Conservation (phyloP, 2,888 invertebrate species). For the Gnatocerus cornutus region DNA sequence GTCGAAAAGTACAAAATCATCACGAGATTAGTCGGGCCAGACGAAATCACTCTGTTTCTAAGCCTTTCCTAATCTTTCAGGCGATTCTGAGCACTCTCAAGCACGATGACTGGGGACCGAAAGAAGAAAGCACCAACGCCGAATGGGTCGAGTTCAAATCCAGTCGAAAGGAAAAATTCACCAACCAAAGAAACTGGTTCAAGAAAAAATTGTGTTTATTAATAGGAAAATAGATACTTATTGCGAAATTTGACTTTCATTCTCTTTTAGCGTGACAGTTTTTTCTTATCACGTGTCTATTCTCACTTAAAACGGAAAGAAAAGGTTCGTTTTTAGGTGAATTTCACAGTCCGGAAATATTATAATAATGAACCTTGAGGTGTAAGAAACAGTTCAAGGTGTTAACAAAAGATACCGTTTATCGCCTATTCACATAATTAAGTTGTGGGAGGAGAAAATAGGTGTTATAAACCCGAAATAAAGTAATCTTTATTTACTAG, state of each 20-base stretch:
- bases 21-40: too few relatives aligned
- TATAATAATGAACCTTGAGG: not conserved
- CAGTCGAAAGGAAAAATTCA: slow-evolving; percentile 59
- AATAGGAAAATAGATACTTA: slow-evolving; percentile 38
- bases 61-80: slow-evolving; percentile 58
- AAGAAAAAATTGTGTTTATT: slow-evolving; percentile 50
- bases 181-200: slow-evolving; percentile 53
- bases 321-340: not conserved
- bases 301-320: not conserved
- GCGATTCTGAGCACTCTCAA: slow-evolving; percentile 63
- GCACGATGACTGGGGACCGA: slow-evolving; percentile 70
- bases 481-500: not conserved
- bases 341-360: not conserved
- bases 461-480: not conserved
- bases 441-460: not conserved
- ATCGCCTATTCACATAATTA: not conserved
- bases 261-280: not conserved
- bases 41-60: too few relatives aligned
- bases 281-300: too few relatives aligned
- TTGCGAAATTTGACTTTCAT: not conserved
- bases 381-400: slow-evolving; percentile 19
- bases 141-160: slow-evolving; percentile 69
- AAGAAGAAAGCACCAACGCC: slow-evolving; percentile 59
- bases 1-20: too few relatives aligned
- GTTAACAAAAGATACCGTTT: not conserved